A percentile compares a stretch with the other conserved stretches of the same genome.
These are phyloP conservation scores for Coccyzus lansbergi DNA, from an alignment of 2,797 vertebrate genomes.

Conservation along the genomic window DNA sequence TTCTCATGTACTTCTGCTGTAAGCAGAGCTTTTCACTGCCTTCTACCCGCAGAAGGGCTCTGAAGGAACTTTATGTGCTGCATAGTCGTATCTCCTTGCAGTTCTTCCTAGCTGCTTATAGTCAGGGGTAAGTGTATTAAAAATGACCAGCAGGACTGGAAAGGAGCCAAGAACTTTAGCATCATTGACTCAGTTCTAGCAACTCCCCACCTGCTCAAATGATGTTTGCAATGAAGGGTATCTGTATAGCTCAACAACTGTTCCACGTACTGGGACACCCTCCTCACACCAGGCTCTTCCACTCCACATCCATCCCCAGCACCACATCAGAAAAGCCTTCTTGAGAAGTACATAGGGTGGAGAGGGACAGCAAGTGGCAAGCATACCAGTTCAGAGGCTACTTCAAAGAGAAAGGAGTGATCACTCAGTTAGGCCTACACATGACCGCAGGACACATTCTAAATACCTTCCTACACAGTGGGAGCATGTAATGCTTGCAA, in stretches of 20 bases:
- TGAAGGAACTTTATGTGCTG: not conserved
- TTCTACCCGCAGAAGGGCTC: not conserved
- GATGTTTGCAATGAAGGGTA: not conserved
- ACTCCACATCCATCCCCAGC: not conserved
- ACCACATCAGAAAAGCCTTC: not conserved
- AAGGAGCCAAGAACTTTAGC: not conserved
- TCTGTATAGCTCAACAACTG: accelerated
- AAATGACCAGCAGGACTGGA: not conserved
- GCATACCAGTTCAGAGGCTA: not conserved
- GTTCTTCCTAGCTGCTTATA: not conserved
- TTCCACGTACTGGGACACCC: not conserved
- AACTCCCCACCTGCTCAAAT: not conserved
- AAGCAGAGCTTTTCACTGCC: not conserved
- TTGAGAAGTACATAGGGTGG: not conserved
- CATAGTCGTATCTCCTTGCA: not conserved
- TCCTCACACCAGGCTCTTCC: not conserved
- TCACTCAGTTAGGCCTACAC: not conserved
- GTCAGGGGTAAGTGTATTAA: not conserved
- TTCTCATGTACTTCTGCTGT: not conserved
- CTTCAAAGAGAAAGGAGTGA: not conserved
- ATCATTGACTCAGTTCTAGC: not conserved
- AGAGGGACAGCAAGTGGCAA: not conserved
- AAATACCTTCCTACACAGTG: not conserved
- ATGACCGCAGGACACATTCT: not conserved
- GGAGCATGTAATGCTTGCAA: not conserved